Conservation (phyloP, 2,888 invertebrate genomes). For the Drosophila robusta region DNA sequence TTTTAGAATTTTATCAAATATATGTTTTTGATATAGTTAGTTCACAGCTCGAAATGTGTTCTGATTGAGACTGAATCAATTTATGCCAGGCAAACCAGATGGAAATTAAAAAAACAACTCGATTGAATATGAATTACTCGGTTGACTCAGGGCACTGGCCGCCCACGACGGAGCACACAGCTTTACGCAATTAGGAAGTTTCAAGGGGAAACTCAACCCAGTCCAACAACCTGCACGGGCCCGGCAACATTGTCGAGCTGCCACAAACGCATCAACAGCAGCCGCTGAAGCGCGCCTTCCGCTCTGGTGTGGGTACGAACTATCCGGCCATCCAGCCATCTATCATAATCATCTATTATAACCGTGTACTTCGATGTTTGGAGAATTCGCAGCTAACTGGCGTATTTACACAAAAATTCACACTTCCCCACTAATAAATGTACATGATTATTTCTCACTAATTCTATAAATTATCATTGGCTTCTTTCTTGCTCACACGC, state of each 20-base stretch:
- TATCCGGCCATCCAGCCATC: slow-evolving; percentile 1
- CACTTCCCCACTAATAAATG: slow-evolving; percentile 75
- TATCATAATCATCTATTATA: slow-evolving; percentile 32
- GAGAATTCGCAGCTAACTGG: slow-evolving; percentile 62
- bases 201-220: slow-evolving; percentile 58
- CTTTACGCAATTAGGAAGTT: slow-evolving; percentile 65
- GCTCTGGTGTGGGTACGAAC: slow-evolving; percentile 6
- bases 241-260: not conserved
- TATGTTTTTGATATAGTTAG: slow-evolving; percentile 6
- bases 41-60: slow-evolving; percentile 17
- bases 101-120: slow-evolving; percentile 26
- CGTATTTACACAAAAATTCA: slow-evolving; percentile 65
- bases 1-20: slow-evolving; percentile 10
- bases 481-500: slow-evolving; percentile 30
- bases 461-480: slow-evolving; percentile 74
- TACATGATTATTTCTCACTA: slow-evolving; percentile 79
- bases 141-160: not conserved
- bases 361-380: slow-evolving; percentile 17
- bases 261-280: slow-evolving; percentile 1
- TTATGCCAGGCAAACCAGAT: not conserved
- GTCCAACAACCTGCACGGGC: slow-evolving; percentile 46
- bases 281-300: slow-evolving; percentile 38
- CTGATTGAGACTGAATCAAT: not conserved
- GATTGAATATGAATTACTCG: slow-evolving; percentile 22
- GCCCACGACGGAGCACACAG: not conserved